Conservation (phyloP, 2,113 vertebrate genomes). For the Cebidichthys violaceus region DNA sequence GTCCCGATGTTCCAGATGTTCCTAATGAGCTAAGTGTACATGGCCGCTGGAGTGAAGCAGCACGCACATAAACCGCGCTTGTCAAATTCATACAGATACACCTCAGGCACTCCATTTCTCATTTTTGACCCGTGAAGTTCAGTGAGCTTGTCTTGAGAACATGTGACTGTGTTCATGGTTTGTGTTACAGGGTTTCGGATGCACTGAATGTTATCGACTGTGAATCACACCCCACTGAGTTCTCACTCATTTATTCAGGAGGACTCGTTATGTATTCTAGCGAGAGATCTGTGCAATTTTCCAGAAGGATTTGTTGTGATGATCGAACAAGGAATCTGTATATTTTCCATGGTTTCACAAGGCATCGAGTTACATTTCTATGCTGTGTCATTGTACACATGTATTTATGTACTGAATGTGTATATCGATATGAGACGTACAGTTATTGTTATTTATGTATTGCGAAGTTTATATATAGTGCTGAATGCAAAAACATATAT, state of each 20-base stretch:
- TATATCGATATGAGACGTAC: conserved; percentile 72
- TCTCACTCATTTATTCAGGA: conserved; percentile 51
- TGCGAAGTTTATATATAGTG: conserved; percentile 57
- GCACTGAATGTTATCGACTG: conserved; percentile 76
- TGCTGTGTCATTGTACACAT: conserved; percentile 70
- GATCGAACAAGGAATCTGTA: conserved; percentile 58
- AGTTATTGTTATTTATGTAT: conserved; percentile 78
- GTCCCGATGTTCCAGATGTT: conserved; percentile 46
- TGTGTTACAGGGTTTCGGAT: conserved; percentile 58
- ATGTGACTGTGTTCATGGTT: conserved; percentile 62
- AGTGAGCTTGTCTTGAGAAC: conserved; percentile 46
- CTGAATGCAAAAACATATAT: conserved; percentile 57
- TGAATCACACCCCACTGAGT: conserved; percentile 64
- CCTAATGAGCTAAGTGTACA: conserved; percentile 3
- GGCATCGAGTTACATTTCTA: conserved; percentile 68
- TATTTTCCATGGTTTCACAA: conserved; percentile 69
- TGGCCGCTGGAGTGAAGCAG: conserved; percentile 11
- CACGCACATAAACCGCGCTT: conserved; percentile 19
- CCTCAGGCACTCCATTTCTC: conserved; percentile 25
- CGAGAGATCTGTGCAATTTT: conserved; percentile 62
- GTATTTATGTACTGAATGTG: conserved; percentile 78
- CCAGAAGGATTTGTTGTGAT: conserved; percentile 50
- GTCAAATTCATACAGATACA: conserved; percentile 29
- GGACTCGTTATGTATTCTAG: conserved; percentile 45
- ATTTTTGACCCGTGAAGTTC: conserved; percentile 30